Evolutionary conservation across 2,888 invertebrate species (phyloP).

Genomic region (Platypus cylindrus): DNA sequence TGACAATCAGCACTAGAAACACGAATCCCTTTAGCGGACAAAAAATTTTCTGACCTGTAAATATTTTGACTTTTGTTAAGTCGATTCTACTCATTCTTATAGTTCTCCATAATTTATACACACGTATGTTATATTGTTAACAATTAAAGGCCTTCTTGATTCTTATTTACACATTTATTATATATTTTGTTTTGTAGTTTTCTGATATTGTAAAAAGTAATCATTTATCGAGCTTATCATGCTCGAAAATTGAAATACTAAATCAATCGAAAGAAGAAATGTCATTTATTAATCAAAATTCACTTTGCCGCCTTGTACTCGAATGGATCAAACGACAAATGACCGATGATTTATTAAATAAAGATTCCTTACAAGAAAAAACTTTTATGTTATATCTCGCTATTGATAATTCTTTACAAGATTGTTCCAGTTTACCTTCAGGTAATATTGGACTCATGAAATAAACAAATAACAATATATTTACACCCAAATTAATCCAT

Average conservation of each 20-base stretch:
- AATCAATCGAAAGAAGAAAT: slow-evolving; percentile 60
- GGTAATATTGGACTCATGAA: slow-evolving; percentile 16
- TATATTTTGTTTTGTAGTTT: slow-evolving; percentile 40
- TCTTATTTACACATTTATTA: too few species aligned
- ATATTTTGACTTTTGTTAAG: too few species aligned
- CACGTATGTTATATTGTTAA: too few species aligned
- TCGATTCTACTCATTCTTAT: too few species aligned
- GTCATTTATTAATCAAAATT: slow-evolving; percentile 42
- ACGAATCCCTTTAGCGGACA: too few species aligned
- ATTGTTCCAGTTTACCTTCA: slow-evolving; percentile 61
- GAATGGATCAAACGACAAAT: slow-evolving; percentile 46
- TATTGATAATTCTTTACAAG: slow-evolving; percentile 60
- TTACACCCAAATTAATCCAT: not conserved
- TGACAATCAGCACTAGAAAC: too few species aligned
- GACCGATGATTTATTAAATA: slow-evolving; percentile 29
- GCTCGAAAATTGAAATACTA: slow-evolving; percentile 60
- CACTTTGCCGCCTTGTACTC: slow-evolving; percentile 48
- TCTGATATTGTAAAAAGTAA: slow-evolving; percentile 49
- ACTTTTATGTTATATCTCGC: slow-evolving; percentile 65
- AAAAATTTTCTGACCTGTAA: too few species aligned
- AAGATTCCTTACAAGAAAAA: slow-evolving; percentile 44
- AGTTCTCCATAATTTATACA: too few species aligned
- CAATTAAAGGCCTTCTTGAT: too few species aligned
- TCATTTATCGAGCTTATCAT: slow-evolving; percentile 50
- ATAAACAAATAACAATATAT: not conserved